Evolutionary conservation across 2,888 invertebrate genomes (phyloP).

Genomic region (Drosophila setosimentum): DNA sequence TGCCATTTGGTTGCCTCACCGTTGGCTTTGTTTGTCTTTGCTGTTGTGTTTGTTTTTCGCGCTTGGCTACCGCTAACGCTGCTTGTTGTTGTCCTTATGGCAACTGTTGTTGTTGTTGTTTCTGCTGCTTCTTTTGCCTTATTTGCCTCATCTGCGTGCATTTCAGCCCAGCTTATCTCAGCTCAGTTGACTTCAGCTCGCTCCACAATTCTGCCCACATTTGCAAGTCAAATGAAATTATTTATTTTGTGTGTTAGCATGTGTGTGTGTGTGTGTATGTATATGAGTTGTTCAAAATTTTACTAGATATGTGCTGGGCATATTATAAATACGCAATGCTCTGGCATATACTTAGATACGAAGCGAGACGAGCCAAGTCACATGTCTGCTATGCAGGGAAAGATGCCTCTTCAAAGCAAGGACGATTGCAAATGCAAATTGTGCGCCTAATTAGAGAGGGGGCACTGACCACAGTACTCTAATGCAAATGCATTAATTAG

Average conservation of each 20-base stretch:
- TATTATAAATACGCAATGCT: constrained; percentile 70
- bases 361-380: constrained; percentile 20
- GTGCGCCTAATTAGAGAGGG: constrained; percentile 60
- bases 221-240: constrained; percentile 80
- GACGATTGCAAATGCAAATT: constrained; percentile 51
- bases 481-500: constrained; percentile 25
- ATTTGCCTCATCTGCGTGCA: constrained; percentile 26
- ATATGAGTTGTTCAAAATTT: constrained; percentile 30
- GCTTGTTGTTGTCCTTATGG: constrained; percentile 36
- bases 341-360: constrained; percentile 42
- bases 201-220: constrained; percentile 52
- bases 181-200: constrained; percentile 23
- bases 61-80: constrained; percentile 25
- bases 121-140: constrained; percentile 10
- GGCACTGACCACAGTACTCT: constrained; percentile 8
- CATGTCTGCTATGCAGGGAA: background rate
- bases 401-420: background rate
- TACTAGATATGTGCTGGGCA: constrained; percentile 53
- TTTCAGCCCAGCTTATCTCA: constrained; percentile 27
- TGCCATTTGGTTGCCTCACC: constrained; percentile 63
- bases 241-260: constrained; percentile 56
- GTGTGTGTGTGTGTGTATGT: constrained; percentile 7
- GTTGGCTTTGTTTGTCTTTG: constrained; percentile 42
- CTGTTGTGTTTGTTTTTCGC: constrained; percentile 26
- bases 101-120: constrained; percentile 7